A percentile compares a stretch with the other conserved stretches of the same genome.
Evolutionary conservation across 1,140 invertebrate genomes (phyloP).

Genomic region (Drosophila trapezifrons): DNA sequence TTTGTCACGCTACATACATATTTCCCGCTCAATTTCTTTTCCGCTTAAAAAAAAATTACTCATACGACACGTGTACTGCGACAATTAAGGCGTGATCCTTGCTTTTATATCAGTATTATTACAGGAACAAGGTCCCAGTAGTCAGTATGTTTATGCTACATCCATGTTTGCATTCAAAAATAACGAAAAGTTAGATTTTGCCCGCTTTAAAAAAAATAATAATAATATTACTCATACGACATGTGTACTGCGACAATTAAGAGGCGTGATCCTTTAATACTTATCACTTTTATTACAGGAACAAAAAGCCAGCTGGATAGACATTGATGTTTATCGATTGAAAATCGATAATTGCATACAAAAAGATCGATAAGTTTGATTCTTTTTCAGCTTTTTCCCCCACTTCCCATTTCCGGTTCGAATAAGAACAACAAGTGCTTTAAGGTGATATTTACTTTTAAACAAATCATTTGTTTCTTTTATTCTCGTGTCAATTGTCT

Average conservation of each 20-base stretch:
- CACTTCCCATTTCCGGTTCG: background rate
- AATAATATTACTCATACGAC: background rate
- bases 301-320: too few species aligned
- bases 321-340: background rate
- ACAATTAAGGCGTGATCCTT: background rate
- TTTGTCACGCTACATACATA: conserved; percentile 9
- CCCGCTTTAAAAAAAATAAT: conserved; percentile 1
- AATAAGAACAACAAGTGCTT: conserved; percentile 45
- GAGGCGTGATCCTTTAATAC: background rate
- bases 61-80: background rate
- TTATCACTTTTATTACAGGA: background rate
- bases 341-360: background rate
- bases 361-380: background rate
- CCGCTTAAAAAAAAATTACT: background rate
- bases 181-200: background rate
- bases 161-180: background rate
- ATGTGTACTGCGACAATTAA: background rate
- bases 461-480: conserved; percentile 70
- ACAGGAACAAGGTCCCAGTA: too few species aligned
- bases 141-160: too few species aligned
- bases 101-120: background rate
- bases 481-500: conserved; percentile 49
- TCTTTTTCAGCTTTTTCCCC: background rate
- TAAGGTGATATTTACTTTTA: conserved; percentile 50
- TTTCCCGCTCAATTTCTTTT: background rate